phyloP scores from a whole-genome alignment of 2,113 vertebrate species.

The Arvicanthis niloticus region DNA sequence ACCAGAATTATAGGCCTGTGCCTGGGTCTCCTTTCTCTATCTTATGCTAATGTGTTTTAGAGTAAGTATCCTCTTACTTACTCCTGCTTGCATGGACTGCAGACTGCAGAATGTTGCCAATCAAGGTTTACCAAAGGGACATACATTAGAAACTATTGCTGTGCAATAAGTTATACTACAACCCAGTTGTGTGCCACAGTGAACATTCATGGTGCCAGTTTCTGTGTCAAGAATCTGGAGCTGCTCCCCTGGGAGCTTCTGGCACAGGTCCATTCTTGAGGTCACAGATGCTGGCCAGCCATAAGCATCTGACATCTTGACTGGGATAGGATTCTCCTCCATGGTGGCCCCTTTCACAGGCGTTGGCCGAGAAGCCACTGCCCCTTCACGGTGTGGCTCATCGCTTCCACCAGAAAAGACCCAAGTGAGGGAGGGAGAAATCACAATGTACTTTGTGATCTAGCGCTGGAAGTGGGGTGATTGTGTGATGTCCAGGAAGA shows the following conservation, averaged over 20 bases:
- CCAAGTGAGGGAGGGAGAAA: background rate
- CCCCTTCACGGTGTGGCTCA: fast-evolving
- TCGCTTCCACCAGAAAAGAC: background rate
- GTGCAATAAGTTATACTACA: background rate
- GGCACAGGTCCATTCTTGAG: background rate
- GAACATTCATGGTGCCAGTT: background rate
- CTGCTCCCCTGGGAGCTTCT: background rate
- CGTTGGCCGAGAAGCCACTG: background rate
- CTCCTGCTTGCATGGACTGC: background rate
- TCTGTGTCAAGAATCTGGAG: background rate
- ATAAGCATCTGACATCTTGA: background rate
- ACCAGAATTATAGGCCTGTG: background rate
- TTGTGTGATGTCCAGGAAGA: too few species aligned
- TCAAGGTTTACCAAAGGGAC: background rate
- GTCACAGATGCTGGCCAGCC: background rate
- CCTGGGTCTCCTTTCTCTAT: background rate
- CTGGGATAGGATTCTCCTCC: background rate
- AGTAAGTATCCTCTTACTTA: background rate
- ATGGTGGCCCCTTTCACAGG: background rate
- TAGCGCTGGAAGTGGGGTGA: too few species aligned
- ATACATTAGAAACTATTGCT: background rate
- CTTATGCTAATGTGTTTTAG: background rate
- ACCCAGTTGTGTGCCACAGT: background rate
- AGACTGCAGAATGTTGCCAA: background rate
- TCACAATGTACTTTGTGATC: background rate